Conservation (phyloP, 2,888 invertebrate genomes). For the Eupithecia dodoneata region DNA sequence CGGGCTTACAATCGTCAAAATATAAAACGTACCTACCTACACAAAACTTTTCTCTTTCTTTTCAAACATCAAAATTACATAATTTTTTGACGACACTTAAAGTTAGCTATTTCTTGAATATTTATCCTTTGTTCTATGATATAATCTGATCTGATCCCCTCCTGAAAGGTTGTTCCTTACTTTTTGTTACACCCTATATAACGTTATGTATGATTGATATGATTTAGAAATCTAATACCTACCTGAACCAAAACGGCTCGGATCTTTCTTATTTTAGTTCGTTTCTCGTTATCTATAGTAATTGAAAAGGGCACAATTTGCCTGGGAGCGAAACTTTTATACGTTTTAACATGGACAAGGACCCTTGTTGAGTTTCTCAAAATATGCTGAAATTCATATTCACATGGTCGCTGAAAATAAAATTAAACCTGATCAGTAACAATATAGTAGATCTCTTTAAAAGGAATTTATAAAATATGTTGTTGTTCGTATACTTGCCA, state of each 20-base stretch:
- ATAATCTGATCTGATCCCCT: no score
- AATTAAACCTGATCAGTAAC: neutral
- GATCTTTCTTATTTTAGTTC: constrained; percentile 63
- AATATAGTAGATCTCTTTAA: neutral
- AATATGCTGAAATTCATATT: constrained; percentile 59
- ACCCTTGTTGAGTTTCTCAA: constrained; percentile 59
- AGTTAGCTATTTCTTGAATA: no score
- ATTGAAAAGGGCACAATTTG: constrained; percentile 68
- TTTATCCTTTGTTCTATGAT: no score
- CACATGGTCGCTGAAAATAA: constrained; percentile 59
- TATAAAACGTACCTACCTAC: no score
- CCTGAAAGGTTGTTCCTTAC: no score
- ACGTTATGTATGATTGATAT: neutral
- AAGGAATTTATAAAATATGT: neutral
- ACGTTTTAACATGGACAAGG: constrained; percentile 63
- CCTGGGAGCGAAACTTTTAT: constrained; percentile 62
- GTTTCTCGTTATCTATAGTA: constrained; percentile 64
- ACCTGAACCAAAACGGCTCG: constrained; percentile 66
- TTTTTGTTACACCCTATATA: neutral
- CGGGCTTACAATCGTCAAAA: no score
- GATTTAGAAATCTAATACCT: constrained; percentile 34
- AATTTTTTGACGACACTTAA: no score
- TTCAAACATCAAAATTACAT: no score
- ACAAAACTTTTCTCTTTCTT: no score
- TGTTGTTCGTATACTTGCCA: constrained; percentile 28